Conservation (phyloP, 2,888 invertebrate species). For the Proisotoma minuta region DNA sequence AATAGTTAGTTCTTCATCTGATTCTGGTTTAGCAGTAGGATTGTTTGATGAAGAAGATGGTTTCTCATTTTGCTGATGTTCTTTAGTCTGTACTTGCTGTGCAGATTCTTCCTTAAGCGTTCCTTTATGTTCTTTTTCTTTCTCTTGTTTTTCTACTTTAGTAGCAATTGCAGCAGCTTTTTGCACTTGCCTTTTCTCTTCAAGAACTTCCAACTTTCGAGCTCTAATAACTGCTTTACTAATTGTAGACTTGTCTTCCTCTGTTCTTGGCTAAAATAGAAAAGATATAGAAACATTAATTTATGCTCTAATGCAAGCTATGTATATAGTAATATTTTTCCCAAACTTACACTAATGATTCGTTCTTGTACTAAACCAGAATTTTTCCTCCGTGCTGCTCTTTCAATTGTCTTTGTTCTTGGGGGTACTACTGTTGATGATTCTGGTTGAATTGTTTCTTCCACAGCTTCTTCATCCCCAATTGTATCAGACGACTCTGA, state of each 20-base stretch:
- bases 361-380: constrained; percentile 61
- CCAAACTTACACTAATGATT: constrained; percentile 61
- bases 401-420: constrained; percentile 28
- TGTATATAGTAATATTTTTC: background rate
- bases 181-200: constrained; percentile 22
- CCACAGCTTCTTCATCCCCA: constrained; percentile 47
- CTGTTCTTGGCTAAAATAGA: constrained; percentile 66
- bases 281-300: constrained; percentile 19
- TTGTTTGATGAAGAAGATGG: background rate
- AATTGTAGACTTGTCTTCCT: constrained; percentile 68
- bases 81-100: background rate
- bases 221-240: constrained; percentile 56
- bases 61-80: background rate
- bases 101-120: background rate
- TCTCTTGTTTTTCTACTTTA: background rate
- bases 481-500: constrained; percentile 25
- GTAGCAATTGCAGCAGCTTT: background rate
- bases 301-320: background rate
- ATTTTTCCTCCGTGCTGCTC: constrained; percentile 45
- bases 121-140: constrained; percentile 7
- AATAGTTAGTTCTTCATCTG: background rate
- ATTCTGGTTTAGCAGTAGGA: too few species aligned
- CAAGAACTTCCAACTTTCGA: constrained; percentile 23
- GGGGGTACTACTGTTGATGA: constrained; percentile 19
- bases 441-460: constrained; percentile 10